A percentile compares a stretch with the other conserved stretches of the same genome.
Evolutionary conservation across 2,797 vertebrate genomes (phyloP).

Genomic region (Rhincodon typus): DNA sequence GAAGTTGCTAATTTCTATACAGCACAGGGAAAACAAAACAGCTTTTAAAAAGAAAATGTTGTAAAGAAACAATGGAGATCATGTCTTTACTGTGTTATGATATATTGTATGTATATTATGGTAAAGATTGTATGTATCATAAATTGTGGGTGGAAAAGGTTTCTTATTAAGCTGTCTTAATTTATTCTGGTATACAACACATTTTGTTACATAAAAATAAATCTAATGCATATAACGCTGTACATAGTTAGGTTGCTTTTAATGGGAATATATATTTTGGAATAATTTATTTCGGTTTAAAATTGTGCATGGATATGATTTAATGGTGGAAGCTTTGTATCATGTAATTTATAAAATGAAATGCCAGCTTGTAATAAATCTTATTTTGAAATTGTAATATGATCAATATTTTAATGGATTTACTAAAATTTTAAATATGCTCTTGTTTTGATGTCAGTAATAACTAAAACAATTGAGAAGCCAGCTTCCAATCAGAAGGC

Average conservation of each 20-base stretch:
- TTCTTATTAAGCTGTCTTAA: not conserved
- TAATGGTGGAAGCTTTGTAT: slow-evolving; percentile 20
- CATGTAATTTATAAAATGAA: slow-evolving; percentile 25
- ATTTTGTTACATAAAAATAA: not conserved
- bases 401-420: not conserved
- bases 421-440: slow-evolving; percentile 20
- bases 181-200: slow-evolving; percentile 23
- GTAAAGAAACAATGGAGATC: not conserved
- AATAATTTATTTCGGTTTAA: not conserved
- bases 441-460: slow-evolving; percentile 30
- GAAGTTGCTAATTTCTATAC: not conserved
- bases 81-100: not conserved
- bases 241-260: slow-evolving; percentile 7
- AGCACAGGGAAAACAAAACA: not conserved
- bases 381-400: slow-evolving; percentile 30
- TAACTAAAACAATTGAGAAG: not conserved
- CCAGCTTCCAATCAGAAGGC: not conserved
- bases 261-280: slow-evolving; percentile 6
- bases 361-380: slow-evolving; percentile 14
- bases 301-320: not conserved
- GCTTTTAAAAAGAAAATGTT: not conserved
- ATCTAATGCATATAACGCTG: slow-evolving; percentile 9
- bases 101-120: slow-evolving; percentile 22
- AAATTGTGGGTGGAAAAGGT: not conserved
- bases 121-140: slow-evolving; percentile 8